Conservation (phyloP, 2,797 vertebrate species). For the Artibeus jamaicensis region DNA sequence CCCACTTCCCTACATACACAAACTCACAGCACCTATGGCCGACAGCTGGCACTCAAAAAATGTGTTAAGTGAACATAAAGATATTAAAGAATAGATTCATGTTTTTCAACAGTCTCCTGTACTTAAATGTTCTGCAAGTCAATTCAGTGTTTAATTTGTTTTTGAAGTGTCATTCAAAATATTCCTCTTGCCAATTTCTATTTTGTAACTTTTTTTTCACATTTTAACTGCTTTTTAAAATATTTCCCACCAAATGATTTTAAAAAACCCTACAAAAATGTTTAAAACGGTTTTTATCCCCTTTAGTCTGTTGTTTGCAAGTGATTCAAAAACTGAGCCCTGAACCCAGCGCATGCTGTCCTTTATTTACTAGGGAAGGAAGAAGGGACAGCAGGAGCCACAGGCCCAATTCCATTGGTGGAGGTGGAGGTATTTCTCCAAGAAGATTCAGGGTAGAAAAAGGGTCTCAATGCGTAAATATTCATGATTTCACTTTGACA, state of each 20-base stretch:
- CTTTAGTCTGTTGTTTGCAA: not conserved
- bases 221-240: not conserved
- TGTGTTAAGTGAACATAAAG: not conserved
- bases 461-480: conserved; percentile 47
- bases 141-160: not conserved
- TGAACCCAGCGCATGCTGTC: not conserved
- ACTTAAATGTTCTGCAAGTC: not conserved
- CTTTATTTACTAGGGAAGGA: not conserved
- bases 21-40: not conserved
- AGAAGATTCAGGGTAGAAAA: conserved; percentile 18
- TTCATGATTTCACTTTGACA: conserved; percentile 63
- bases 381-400: not conserved
- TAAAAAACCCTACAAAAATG: not conserved
- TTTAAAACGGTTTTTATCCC: not conserved
- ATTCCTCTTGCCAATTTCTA: not conserved
- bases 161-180: conserved; percentile 4
- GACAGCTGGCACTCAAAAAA: not conserved
- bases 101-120: not conserved
- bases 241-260: not conserved
- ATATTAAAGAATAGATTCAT: not conserved
- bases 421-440: not conserved
- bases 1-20: not conserved
- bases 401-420: not conserved
- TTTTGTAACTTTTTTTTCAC: not conserved
- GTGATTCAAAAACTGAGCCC: not conserved